Conservation (phyloP, 2,113 vertebrate species). For the Muscicapa adusta region DNA sequence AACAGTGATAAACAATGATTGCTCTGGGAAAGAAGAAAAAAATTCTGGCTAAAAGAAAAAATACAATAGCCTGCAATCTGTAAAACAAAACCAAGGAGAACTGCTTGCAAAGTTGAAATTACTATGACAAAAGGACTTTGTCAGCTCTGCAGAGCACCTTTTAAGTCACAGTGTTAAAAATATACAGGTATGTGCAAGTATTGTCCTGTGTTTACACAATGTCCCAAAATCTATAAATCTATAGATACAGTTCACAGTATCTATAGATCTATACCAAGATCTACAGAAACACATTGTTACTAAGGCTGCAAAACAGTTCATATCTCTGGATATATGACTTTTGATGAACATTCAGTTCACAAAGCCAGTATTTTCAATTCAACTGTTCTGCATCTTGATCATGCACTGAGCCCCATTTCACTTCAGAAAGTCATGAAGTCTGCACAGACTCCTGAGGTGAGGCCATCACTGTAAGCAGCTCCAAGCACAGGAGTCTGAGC, state of each 20-base stretch:
- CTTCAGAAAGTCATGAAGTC: background rate
- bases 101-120: background rate
- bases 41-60: background rate
- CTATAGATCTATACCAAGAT: background rate
- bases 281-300: background rate
- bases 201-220: background rate
- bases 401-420: background rate
- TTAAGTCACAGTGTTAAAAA: background rate
- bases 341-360: background rate
- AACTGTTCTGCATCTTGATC: background rate
- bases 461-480: background rate
- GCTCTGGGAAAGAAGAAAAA: background rate
- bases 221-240: background rate
- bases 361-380: background rate
- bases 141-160: background rate
- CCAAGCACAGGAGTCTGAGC: background rate
- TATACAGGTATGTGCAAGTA: background rate
- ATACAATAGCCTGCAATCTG: background rate
- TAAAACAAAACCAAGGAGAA: background rate
- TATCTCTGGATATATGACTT: background rate
- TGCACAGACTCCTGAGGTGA: background rate
- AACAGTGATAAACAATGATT: background rate
- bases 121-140: background rate
- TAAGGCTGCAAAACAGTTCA: background rate
- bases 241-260: background rate